Evolutionary conservation across 2,113 vertebrate species (phyloP), one percentile per base, ranked within the genome.

Genomic region (Sebastes schlegelii): DNA sequence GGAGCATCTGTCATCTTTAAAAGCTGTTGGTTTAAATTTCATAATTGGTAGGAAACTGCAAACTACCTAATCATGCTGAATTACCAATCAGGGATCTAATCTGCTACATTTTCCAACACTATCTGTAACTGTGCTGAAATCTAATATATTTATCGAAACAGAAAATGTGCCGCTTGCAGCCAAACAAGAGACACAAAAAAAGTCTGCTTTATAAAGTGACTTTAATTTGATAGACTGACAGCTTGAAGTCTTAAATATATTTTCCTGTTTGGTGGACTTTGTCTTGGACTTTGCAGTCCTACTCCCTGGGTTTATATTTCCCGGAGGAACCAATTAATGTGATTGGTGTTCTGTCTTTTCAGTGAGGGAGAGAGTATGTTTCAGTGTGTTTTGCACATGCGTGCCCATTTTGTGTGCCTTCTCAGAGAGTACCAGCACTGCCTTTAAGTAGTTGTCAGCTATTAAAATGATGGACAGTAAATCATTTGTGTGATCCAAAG

Each of bases 311-410:
- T 85, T 87, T 88, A 76, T 80, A 87, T 90, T 91, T 93, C 92
- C 91, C 93, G 69, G 52, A 89, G 90, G 92, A 92, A 65, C 91
- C 90, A 94, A 96, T 95, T 94, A 94, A 87, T 90, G 83, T 92
- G 88, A 90, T 88, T 91, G 91, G 81, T 91, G 74, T 87, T 84
- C 88, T 92, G 88, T 89, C 75, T 88, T 87, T 87, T 79, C 62
- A 80, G 70, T 78, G 71, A 71, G 57, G 43, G 58, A 67, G 60
- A 48, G 8, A 79, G 71, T 74, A 70, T 85, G 45, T 80, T 34
- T 34, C 3, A 34, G 45, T 79, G 73, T 55, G 71, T 46, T 70
- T 79, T 19, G 7, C 54, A 79, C 76, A 74, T 67, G 12, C 62
- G 23, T 83, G 23, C 67, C 14, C 55, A 45, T 80, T 34, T 70